Evolutionary conservation across 1,140 invertebrate species (phyloP), one percentile per base, ranked within the genome.

Genomic region (Coelopa frigida): DNA sequence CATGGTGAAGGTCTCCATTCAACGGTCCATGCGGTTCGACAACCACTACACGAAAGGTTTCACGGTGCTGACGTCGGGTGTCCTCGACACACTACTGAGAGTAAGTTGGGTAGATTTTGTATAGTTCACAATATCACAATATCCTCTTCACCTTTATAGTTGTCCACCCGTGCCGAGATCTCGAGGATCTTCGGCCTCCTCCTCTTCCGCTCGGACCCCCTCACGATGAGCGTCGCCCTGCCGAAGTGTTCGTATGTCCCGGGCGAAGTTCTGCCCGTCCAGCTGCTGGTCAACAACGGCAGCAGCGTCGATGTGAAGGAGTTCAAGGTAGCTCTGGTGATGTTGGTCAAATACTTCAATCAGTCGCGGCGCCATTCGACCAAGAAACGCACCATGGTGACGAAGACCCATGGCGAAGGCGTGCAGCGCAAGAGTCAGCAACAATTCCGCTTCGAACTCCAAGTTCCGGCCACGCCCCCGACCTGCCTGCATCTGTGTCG

Each of bases 11-110:
- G 83, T 67, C 5, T 49, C 44, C 11, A 65, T 88, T 47, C 79
- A 85, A 61, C 76, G 84, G 23, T 82, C 83, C 21, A 86, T 83
- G 83, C 81, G 80, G 40, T 82, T 82, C 52, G 84, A 87, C 70
- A 76, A 84, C 50, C 79, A 81, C 51, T 75, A 75, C 35, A 83
- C 82, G 66, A 75, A 73, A 47, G 75, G 78, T 3, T 85, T 88
- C 53, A 85, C 81, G 12, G 80, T 88, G 7, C 72, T 85, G 6
- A 77, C 78, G 74, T 81, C 5, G 75, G 83, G 48, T 82, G 87
- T 68, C 70, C 75, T 87, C 6, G 87, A 87, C 64, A 59, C 63
- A 2, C 53, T 57, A 32, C 33, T 68, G 1, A 54, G 52, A 35
- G 65, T 68, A 36, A n/a, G 54, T 44, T 17, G 22, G 33, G 40